A percentile compares a stretch with the other conserved stretches of the same genome.
phyloP scores from a whole-genome alignment of 2,888 invertebrate genomes.

The Pedicia rivosa region DNA sequence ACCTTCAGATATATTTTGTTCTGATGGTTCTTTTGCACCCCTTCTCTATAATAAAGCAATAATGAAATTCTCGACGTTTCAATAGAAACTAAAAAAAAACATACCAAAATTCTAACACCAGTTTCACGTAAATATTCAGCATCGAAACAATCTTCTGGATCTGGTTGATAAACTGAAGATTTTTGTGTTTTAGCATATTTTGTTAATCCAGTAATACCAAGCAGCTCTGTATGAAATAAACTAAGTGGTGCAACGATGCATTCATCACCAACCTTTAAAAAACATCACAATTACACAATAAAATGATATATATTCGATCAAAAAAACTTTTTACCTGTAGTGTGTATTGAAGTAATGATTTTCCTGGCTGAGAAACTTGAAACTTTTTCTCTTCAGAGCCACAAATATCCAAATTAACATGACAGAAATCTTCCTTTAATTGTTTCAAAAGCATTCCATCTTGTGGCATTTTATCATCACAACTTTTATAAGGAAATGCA shows the following conservation, averaged over 20 bases:
- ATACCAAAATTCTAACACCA: slow-evolving; percentile 33
- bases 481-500: slow-evolving; percentile 76
- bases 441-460: slow-evolving; percentile 69
- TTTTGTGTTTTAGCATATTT: slow-evolving; percentile 60
- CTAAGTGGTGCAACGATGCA: slow-evolving; percentile 81
- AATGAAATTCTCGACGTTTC: slow-evolving; percentile 3
- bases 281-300: too few relatives aligned
- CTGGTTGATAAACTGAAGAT: slow-evolving; percentile 45
- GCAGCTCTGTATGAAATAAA: slow-evolving; percentile 71
- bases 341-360: slow-evolving; percentile 49
- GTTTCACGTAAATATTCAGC: slow-evolving; percentile 83
- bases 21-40: slow-evolving; percentile 31
- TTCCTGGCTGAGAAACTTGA: slow-evolving; percentile 55
- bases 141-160: slow-evolving; percentile 88
- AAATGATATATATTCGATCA: too few relatives aligned
- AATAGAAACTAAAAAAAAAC: not conserved
- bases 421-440: slow-evolving; percentile 80
- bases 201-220: slow-evolving; percentile 60
- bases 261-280: slow-evolving; percentile 83
- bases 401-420: slow-evolving; percentile 77
- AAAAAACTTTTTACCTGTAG: too few relatives aligned
- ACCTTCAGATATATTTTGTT: slow-evolving; percentile 34
- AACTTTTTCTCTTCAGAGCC: slow-evolving; percentile 77
- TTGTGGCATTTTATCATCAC: slow-evolving; percentile 52
- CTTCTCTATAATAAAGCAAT: slow-evolving; percentile 29